Base-by-base conservation (phyloP, 2,888 invertebrate species). In the Lasioglossum marginatum region DNA sequence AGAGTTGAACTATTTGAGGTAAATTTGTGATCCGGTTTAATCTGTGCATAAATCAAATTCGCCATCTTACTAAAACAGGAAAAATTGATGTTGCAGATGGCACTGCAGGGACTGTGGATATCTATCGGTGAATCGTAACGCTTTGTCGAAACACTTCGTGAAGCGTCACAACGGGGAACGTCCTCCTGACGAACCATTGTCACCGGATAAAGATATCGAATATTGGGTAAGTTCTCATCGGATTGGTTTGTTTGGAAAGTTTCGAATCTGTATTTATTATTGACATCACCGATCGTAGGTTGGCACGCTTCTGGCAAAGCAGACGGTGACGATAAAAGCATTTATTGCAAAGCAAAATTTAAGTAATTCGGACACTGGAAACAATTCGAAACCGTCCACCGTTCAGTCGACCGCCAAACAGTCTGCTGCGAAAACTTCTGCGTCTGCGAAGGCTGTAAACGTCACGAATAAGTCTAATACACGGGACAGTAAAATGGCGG, bases 1-100 rank as follows among this genome's bases (percentile, higher is more conserved):
- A 91, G 97, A 97, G 91, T 95, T 97, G 43, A 96, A 96, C 75
- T 97, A 97, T 91, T 96, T 96, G 89, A 97, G 96, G 97, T 97
- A 92, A 95, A 96, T 37, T 57, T 57, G 10, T 19, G 1, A 23
- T 27, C 71, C 37, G 1, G 19, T 34, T 74, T 45, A 0, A 70
- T n/a, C 0, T 12, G n/a, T 43, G 12, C n/a, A 14, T 23, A n/a
- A n/a, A 43, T 43, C 14, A 40, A 68, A 40, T n/a, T 0, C 10
- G 4, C 1, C 2, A 4, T 14, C 40, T n/a, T 70, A n/a, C 23
- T 14, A n/a, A 40, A 40, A 2, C 37, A 4, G 2, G 5, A 63
- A 63, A 16, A 16, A 23, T 52, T 71, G 1, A 70, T 78, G 4
- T 66, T 93, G 60, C 92, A 97, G 97, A 89, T 97, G 96, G 96